Evolutionary conservation across 1,140 invertebrate genomes (phyloP).

Genomic region (Diabrotica undecimpunctata): DNA sequence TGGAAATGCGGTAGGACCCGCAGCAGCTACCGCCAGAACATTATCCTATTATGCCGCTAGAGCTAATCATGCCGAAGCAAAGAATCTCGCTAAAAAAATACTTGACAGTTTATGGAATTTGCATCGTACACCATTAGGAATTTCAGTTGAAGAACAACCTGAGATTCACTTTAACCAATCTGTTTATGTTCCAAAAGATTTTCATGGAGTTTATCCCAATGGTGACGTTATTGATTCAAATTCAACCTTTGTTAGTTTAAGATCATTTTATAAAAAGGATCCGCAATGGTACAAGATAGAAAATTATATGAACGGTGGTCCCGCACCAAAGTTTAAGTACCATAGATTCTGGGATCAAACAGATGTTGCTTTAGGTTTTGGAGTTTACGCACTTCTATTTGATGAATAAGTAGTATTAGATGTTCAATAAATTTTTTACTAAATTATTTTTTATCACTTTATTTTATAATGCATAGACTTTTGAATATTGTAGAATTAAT

Average conservation of each 20-base stretch:
- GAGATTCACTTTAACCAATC: conserved; percentile 22
- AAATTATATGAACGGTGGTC: conserved; percentile 21
- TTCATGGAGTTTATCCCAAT: conserved; percentile 23
- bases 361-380: conserved; percentile 25
- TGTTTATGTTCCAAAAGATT: conserved; percentile 25
- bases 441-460: too few relatives aligned
- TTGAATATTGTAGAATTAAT: too few relatives aligned
- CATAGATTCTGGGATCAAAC: conserved; percentile 29
- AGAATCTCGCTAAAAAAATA: conserved; percentile 16
- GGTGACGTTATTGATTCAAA: conserved; percentile 26
- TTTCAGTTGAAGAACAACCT: conserved; percentile 21
- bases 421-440: too few relatives aligned
- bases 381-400: conserved; percentile 25
- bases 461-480: too few relatives aligned
- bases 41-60: conserved; percentile 24
- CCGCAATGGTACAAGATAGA: conserved; percentile 23
- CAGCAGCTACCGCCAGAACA: conserved; percentile 28
- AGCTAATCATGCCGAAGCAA: conserved; percentile 17
- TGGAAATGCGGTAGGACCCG: conserved; percentile 23
- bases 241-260: conserved; percentile 24
- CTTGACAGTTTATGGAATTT: conserved; percentile 24
- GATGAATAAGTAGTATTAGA: conserved; percentile 4
- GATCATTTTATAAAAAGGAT: conserved; percentile 28
- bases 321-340: conserved; percentile 23
- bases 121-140: conserved; percentile 17